Percentiles rank a stretch among this genome's conserved stretches.
Conservation (phyloP, 2,797 vertebrate species). For the Poecilia picta region DNA sequence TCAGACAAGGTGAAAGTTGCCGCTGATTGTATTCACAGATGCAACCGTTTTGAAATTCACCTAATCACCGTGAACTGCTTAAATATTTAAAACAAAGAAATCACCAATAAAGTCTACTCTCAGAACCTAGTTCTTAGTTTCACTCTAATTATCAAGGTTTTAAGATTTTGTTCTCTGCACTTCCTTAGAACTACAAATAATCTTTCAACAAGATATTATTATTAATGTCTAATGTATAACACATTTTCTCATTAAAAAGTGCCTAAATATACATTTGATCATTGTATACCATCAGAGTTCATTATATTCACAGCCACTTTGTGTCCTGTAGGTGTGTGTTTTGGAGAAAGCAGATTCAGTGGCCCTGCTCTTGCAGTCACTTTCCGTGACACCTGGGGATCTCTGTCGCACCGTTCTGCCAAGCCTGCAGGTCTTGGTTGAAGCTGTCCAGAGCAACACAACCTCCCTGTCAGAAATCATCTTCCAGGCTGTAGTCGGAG, state of each 20-base stretch:
- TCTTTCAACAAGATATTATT: neutral
- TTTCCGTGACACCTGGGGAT: constrained; percentile 64
- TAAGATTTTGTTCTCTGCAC: neutral
- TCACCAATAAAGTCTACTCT: neutral
- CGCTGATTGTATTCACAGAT: neutral
- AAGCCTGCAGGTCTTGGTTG: constrained; percentile 51
- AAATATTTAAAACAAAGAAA: neutral
- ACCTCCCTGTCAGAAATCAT: constrained; percentile 54
- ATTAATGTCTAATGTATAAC: neutral
- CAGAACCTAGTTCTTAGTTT: neutral
- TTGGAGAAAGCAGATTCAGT: constrained; percentile 63
- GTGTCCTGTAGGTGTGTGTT: constrained; percentile 72
- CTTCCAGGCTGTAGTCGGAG: constrained; percentile 72
- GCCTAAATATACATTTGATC: neutral
- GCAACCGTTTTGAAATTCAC: neutral
- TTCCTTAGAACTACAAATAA: neutral
- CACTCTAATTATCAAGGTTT: neutral
- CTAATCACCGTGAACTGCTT: neutral
- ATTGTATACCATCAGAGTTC: neutral
- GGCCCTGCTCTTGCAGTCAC: constrained; percentile 35
- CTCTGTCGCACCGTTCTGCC: constrained; percentile 72
- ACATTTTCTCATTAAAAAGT: neutral
- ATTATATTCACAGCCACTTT: constrained; percentile 10
- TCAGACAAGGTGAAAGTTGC: neutral
- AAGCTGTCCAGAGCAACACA: constrained; percentile 46